Conservation (phyloP, 2,888 invertebrate genomes). For the Liodrosophila aerea region DNA sequence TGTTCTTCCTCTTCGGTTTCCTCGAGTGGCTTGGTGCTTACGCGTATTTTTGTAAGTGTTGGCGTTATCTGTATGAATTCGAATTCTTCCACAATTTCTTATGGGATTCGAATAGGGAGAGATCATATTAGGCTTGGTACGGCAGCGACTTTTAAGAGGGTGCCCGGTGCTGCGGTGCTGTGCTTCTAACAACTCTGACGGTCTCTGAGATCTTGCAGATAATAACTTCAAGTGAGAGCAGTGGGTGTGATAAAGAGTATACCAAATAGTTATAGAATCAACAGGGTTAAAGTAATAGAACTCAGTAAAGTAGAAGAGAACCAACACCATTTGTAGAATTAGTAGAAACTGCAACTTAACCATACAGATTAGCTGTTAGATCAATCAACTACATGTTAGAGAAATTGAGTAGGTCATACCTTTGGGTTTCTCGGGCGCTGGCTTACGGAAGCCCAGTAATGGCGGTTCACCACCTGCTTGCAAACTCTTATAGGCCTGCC, state of each 20-base stretch:
- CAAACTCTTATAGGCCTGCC: constrained; percentile 92
- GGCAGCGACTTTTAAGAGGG: constrained; percentile 34
- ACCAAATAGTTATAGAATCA: constrained; percentile 24
- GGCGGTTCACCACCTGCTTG: constrained; percentile 98
- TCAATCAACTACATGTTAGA: constrained; percentile 6
- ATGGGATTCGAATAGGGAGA: constrained; percentile 16
- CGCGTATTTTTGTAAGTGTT: constrained; percentile 90
- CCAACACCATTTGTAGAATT: constrained; percentile 59
- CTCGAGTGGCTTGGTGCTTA: constrained; percentile 84
- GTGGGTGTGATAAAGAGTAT: constrained; percentile 49
- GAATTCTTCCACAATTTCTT: constrained; percentile 84
- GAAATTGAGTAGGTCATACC: constrained; percentile 83
- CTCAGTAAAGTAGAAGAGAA: constrained; percentile 25
- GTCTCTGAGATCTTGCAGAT: constrained; percentile 26
- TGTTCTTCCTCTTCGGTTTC: constrained; percentile 64
- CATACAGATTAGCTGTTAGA: constrained; percentile 17
- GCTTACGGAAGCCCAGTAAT: constrained; percentile 93
- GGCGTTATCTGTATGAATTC: constrained; percentile 92
- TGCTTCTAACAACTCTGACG: constrained; percentile 29
- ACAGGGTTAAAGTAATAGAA: constrained; percentile 19
- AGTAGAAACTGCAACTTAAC: constrained; percentile 45
- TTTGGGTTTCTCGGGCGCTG: constrained; percentile 92
- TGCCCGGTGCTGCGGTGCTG: constrained; percentile 58
- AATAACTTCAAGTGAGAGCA: constrained; percentile 58
- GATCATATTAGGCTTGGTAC: constrained; percentile 26